phyloP scores from a whole-genome alignment of 2,797 vertebrate genomes.

The Spheniscus humboldti region DNA sequence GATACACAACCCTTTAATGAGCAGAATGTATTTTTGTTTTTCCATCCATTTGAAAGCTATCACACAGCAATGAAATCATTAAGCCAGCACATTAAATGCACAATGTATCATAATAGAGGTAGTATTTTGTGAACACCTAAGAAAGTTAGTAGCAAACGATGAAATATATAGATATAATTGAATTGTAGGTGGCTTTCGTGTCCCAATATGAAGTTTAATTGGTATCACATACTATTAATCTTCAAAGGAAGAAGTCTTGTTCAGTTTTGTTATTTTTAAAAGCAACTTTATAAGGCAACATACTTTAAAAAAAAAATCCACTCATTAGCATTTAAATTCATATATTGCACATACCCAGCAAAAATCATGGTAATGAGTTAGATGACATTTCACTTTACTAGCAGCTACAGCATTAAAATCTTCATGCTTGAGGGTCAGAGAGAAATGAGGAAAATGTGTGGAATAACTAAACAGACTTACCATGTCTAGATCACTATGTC shows the following conservation, averaged over 20 bases:
- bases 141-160: neutral
- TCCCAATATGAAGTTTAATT: neutral
- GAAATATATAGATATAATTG: neutral
- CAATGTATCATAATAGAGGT: neutral
- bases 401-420: constrained; percentile 3
- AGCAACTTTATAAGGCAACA: neutral
- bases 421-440: neutral
- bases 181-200: neutral
- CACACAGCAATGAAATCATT: neutral
- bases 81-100: neutral
- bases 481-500: neutral
- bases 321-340: constrained; percentile 5
- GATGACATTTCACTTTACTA: constrained; percentile 19
- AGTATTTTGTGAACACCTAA: neutral
- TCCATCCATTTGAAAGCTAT: constrained; percentile 16
- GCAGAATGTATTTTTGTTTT: constrained; percentile 39
- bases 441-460: neutral
- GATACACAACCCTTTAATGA: constrained; percentile 35
- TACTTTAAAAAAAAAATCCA: neutral
- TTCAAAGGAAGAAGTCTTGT: neutral
- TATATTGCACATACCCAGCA: neutral
- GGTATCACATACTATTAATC: neutral
- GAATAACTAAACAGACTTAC: neutral
- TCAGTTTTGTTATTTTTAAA: neutral
- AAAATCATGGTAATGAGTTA: neutral